Evolutionary conservation across 2,113 vertebrate species (phyloP).

Genomic region (Hiodon tergisus): DNA sequence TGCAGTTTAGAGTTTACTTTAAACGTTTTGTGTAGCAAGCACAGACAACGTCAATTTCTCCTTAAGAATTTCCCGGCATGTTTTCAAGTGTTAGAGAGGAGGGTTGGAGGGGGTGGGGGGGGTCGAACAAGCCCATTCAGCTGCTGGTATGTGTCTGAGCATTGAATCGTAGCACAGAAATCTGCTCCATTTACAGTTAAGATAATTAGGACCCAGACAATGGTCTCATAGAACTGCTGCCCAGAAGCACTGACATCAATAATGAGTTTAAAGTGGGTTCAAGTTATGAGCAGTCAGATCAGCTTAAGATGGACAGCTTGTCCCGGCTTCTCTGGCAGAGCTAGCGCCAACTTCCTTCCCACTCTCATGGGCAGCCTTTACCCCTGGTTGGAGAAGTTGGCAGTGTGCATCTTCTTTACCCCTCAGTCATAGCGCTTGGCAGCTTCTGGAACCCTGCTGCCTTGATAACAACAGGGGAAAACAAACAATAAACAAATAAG

Average conservation of each 20-base stretch:
- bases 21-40: slow-evolving; percentile 20
- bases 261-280: slow-evolving; percentile 25
- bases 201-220: slow-evolving; percentile 9
- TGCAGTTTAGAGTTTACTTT: slow-evolving; percentile 1
- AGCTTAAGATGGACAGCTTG: not conserved
- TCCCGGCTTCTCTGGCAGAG: not conserved
- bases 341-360: not conserved
- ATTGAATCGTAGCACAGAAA: slow-evolving; percentile 6
- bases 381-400: not conserved
- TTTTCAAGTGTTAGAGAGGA: not conserved
- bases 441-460: not conserved
- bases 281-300: slow-evolving; percentile 11
- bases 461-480: slow-evolving; percentile 25
- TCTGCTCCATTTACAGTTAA: not conserved
- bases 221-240: slow-evolving; percentile 1
- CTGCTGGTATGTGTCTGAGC: slow-evolving; percentile 3
- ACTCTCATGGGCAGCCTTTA: not conserved
- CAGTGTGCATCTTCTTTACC: slow-evolving; percentile 1
- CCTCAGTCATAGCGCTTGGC: not conserved
- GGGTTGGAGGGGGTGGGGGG: not conserved
- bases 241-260: slow-evolving; percentile 13
- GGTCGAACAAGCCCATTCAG: slow-evolving; percentile 8
- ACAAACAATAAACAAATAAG: slow-evolving; percentile 26
- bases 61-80: slow-evolving; percentile 22
- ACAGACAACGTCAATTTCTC: slow-evolving; percentile 1